phyloP scores from a whole-genome alignment of 2,797 vertebrate species.

The Poeciliopsis turneri region DNA sequence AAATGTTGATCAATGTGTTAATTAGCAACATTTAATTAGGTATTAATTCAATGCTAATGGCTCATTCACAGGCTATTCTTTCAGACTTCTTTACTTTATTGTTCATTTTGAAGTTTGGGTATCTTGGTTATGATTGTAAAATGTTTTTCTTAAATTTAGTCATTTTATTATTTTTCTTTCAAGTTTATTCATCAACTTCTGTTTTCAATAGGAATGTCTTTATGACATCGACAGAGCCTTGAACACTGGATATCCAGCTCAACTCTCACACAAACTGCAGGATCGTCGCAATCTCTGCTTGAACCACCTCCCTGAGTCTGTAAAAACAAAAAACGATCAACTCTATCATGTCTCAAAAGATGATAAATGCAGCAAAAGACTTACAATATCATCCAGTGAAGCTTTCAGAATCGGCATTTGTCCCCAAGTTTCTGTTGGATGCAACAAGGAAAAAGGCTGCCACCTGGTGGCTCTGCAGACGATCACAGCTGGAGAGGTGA shows the following conservation, averaged over 20 bases:
- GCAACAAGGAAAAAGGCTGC: conserved; percentile 85
- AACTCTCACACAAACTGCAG: conserved; percentile 85
- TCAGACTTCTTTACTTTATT: background rate
- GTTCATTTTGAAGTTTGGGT: background rate
- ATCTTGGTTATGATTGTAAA: background rate
- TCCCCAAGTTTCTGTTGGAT: conserved; percentile 74
- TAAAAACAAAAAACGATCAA: conserved; percentile 28
- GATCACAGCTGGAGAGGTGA: conserved; percentile 83
- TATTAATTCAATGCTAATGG: background rate
- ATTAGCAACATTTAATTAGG: background rate
- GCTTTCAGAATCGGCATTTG: conserved; percentile 60
- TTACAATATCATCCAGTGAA: conserved; percentile 40
- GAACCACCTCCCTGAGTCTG: conserved; percentile 67
- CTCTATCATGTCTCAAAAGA: conserved; percentile 10
- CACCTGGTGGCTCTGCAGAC: conserved; percentile 83
- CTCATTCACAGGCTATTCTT: background rate
- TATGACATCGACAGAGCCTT: conserved; percentile 86
- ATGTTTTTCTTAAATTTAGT: background rate
- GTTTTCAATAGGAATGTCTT: conserved; percentile 82
- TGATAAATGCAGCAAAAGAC: conserved; percentile 25
- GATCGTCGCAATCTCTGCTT: conserved; percentile 84
- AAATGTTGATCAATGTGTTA: background rate
- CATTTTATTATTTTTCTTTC: background rate
- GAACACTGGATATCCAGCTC: conserved; percentile 84
- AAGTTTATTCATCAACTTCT: conserved; percentile 13